These are phyloP conservation scores for Caenorhabditis inopinata DNA, from an alignment of 1,140 invertebrate genomes.

Conservation along the genomic window DNA sequence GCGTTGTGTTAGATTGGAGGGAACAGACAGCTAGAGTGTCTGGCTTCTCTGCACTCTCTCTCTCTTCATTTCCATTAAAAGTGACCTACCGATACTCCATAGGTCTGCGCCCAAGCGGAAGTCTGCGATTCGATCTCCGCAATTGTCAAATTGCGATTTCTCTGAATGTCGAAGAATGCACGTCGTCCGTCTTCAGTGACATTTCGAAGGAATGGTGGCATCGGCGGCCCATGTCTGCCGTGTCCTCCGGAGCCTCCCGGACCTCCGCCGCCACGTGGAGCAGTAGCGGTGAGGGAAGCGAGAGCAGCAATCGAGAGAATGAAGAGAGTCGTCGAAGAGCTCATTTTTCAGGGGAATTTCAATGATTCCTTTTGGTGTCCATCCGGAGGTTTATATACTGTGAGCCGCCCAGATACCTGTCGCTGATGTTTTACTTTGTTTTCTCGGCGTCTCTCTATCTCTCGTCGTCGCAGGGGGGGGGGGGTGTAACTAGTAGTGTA, in stretches of 20 bases:
- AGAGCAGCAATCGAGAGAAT: neutral
- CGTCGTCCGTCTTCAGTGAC: slow-evolving; percentile 2
- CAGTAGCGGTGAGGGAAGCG: neutral
- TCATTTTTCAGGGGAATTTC: neutral
- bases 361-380: neutral
- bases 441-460: neutral
- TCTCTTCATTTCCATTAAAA: neutral
- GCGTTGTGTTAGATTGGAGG: too few relatives aligned
- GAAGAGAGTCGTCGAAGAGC: neutral
- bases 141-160: neutral
- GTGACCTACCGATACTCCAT: neutral
- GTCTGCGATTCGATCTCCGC: neutral
- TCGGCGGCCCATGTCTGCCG: neutral
- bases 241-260: neutral
- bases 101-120: neutral
- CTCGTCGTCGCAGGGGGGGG: neutral
- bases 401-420: neutral
- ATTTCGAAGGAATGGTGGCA: slow-evolving; percentile 20
- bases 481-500: neutral
- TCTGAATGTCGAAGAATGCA: neutral
- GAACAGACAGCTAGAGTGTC: too few relatives aligned
- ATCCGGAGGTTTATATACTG: neutral
- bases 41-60: too few relatives aligned
- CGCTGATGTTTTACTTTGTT: slow-evolving; percentile 1
- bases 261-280: slow-evolving; percentile 1